phyloP scores from a whole-genome alignment of 1,140 invertebrate species.

The Caenorhabditis tropicalis region DNA sequence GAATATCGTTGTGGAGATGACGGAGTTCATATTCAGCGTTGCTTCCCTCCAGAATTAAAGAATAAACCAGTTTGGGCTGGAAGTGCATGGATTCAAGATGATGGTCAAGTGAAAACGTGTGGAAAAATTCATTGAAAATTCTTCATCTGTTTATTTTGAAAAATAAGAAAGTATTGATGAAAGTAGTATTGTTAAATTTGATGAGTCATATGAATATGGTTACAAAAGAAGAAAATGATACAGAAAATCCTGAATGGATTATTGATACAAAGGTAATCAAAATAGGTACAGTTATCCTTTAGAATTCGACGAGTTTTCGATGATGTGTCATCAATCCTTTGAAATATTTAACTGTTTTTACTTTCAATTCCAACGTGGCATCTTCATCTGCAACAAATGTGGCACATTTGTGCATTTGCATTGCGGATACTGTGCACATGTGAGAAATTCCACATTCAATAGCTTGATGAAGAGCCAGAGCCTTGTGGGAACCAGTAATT shows the following conservation, averaged over 20 bases:
- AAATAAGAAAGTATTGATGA: too few species aligned
- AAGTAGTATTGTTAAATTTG: too few species aligned
- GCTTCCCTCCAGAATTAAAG: background rate
- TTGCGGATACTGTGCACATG: slow-evolving; percentile 99
- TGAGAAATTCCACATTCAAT: slow-evolving; percentile 97
- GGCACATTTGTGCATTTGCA: slow-evolving; percentile 90
- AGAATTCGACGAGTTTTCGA: slow-evolving; percentile 56
- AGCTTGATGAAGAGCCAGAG: slow-evolving; percentile 93
- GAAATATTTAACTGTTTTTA: slow-evolving; percentile 99
- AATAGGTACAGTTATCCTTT: background rate
- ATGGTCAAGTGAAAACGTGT: slow-evolving; percentile 26
- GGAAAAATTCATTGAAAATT: slow-evolving; percentile 5
- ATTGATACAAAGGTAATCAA: background rate
- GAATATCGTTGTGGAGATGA: slow-evolving; percentile 15
- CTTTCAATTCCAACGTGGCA: slow-evolving; percentile 86
- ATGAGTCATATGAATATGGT: too few species aligned
- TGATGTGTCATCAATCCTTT: slow-evolving; percentile 77
- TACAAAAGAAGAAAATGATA: background rate
- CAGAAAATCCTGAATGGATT: background rate
- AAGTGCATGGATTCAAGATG: slow-evolving; percentile 18
- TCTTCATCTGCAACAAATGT: slow-evolving; percentile 97
- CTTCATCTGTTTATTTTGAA: too few species aligned
- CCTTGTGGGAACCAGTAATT: slow-evolving; percentile 95
- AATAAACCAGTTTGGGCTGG: background rate
- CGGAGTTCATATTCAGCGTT: slow-evolving; percentile 18